Base-by-base conservation (phyloP, 2,888 invertebrate genomes). In the Eretmocerus hayati region DNA sequence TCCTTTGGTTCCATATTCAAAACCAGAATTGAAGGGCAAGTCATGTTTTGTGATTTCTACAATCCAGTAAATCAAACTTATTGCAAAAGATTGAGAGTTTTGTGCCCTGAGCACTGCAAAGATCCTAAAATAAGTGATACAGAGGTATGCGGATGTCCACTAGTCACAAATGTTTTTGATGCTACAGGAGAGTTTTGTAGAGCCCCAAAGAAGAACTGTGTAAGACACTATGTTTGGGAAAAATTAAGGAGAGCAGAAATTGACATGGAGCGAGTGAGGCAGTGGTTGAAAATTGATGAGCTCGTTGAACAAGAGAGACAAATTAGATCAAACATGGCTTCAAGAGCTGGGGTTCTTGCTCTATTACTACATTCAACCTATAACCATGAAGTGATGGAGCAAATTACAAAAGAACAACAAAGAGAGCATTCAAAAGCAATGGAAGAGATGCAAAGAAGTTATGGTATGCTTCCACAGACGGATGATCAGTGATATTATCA, bases 71-170 rank as follows among this genome's bases (percentile, higher is more conserved):
- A 87, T 63, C 82, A 83, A 42, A 95, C 95, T 0, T 99, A 97
- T 65, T 99, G 99, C 73, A 97, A 97, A 72, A 76, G 97, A 45
- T 74, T 99, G 48, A 81, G 93, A 58, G 94, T 97, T 0, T 79
- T 99, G 57, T 99, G 99, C 65, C 96, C 99, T 0, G 99, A 99
- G 65, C 97, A 99, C 71, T 90, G 89, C 62, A 96, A 95, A 70
- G 92, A 93, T 62, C 85, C 90, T 0, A 91, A 92, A 74, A 83
- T 90, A n/a, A 79, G 77, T 36, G 90, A 90, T 58, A 77, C 81
- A 2, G 90, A 90, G 68, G 91, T 96, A 0, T 97, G 97, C 66
- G 96, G 96, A 0, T 93, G 90, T 66, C 96, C 96, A 0, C 72
- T 95, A 2, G 87, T 90, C 0, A 81, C 80, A 2, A 83, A 90